These are phyloP conservation scores for Menura novaehollandiae DNA, from an alignment of 2,113 vertebrate species.

Conservation along the genomic window DNA sequence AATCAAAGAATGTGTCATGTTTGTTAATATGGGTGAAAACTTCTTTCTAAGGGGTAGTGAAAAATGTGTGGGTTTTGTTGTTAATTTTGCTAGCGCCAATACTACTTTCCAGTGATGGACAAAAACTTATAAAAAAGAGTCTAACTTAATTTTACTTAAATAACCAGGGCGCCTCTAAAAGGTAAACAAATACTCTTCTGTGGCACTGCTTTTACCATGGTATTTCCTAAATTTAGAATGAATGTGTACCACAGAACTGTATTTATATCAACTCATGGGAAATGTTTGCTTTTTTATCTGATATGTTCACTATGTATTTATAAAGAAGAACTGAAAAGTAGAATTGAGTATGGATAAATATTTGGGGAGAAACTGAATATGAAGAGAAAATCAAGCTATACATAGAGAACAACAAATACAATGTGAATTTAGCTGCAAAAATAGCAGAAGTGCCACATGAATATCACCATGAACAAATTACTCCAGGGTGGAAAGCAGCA, in stretches of 20 bases:
- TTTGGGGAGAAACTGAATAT: neutral
- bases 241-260: neutral
- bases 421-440: neutral
- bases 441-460: neutral
- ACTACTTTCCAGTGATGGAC: neutral
- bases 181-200: constrained; percentile 37
- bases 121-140: neutral
- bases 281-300: constrained; percentile 23
- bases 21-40: neutral
- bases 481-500: neutral
- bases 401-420: neutral
- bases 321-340: neutral
- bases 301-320: neutral
- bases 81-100: neutral
- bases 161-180: constrained; percentile 5
- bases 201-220: constrained; percentile 17
- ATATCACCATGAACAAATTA: neutral
- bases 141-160: constrained; percentile 34
- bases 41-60: neutral
- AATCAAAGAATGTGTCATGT: neutral
- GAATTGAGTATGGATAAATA: neutral
- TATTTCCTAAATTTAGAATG: constrained; percentile 24
- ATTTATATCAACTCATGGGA: neutral
- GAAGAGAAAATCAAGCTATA: neutral
- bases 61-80: constrained; percentile 7